phyloP scores from a whole-genome alignment of 2,888 invertebrate genomes.

The Melieria picta region DNA sequence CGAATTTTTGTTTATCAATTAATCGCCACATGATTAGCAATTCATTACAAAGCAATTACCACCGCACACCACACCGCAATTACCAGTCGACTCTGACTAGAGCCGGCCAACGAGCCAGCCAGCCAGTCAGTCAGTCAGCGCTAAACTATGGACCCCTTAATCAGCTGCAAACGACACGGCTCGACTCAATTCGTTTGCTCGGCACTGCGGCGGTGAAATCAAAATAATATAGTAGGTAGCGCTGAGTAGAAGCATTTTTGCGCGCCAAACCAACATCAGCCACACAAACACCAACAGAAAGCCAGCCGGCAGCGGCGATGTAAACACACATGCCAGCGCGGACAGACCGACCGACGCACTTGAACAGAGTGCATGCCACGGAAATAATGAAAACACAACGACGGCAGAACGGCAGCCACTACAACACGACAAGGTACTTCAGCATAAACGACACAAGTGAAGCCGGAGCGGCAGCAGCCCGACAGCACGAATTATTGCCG shows the following conservation, averaged over 20 bases:
- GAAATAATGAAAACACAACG: background rate
- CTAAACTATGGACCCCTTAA: background rate
- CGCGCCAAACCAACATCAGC: conserved; percentile 21
- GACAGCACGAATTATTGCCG: conserved; percentile 29
- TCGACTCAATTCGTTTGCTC: background rate
- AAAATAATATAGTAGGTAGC: background rate
- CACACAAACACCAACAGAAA: background rate
- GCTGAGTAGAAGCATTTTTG: background rate
- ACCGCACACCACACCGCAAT: background rate
- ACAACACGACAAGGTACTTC: conserved; percentile 4
- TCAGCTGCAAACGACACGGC: background rate
- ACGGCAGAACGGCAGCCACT: background rate
- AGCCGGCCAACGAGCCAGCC: background rate
- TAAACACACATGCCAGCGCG: background rate
- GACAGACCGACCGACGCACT: background rate
- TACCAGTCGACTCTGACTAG: background rate
- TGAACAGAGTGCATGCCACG: conserved; percentile 9
- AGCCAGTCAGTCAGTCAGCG: conserved; percentile 6
- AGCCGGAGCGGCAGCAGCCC: background rate
- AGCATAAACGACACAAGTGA: background rate
- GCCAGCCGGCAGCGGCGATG: background rate
- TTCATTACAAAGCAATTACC: background rate
- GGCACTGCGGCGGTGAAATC: background rate
- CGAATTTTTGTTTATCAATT: too few species aligned
- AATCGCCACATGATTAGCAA: too few species aligned